Evolutionary conservation across 2,888 invertebrate species (phyloP).

Genomic region (Clunio marinus): DNA sequence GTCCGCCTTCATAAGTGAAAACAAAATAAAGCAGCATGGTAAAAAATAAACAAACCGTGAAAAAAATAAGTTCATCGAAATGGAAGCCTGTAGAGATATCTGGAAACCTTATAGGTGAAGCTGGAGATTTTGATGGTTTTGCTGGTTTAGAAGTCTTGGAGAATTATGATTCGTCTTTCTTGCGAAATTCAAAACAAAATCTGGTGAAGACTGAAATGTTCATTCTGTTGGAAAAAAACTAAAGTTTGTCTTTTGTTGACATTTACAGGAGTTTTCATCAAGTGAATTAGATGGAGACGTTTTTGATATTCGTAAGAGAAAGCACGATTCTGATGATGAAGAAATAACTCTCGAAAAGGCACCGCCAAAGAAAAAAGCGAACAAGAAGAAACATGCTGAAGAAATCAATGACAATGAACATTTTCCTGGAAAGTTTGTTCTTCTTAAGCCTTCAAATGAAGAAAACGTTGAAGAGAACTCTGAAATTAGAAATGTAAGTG

Average conservation of each 20-base stretch:
- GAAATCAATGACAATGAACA: conserved; percentile 42
- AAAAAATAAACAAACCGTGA: background rate
- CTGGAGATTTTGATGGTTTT: conserved; percentile 60
- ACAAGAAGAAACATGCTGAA: conserved; percentile 41
- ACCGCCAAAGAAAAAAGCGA: conserved; percentile 37
- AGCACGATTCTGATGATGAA: conserved; percentile 41
- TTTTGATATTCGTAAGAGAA: conserved; percentile 50
- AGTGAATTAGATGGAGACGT: conserved; percentile 41
- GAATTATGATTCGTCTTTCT: conserved; percentile 57
- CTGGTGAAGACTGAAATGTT: conserved; percentile 41
- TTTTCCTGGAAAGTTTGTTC: conserved; percentile 43
- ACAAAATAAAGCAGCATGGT: background rate
- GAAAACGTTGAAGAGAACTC: conserved; percentile 26
- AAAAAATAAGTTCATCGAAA: conserved; percentile 42
- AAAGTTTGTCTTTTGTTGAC: conserved; percentile 6
- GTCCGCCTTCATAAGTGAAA: no score
- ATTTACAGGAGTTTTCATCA: background rate
- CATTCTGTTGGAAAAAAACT: conserved; percentile 41
- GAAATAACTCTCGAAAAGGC: conserved; percentile 40
- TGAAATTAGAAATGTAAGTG: conserved; percentile 27
- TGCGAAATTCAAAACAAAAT: conserved; percentile 44
- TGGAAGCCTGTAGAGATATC: conserved; percentile 67
- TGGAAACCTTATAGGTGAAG: conserved; percentile 53
- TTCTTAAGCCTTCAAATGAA: conserved; percentile 44
- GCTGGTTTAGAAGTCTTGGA: conserved; percentile 74